phyloP scores from a whole-genome alignment of 1,140 invertebrate species.

The Orchestia grillus region DNA sequence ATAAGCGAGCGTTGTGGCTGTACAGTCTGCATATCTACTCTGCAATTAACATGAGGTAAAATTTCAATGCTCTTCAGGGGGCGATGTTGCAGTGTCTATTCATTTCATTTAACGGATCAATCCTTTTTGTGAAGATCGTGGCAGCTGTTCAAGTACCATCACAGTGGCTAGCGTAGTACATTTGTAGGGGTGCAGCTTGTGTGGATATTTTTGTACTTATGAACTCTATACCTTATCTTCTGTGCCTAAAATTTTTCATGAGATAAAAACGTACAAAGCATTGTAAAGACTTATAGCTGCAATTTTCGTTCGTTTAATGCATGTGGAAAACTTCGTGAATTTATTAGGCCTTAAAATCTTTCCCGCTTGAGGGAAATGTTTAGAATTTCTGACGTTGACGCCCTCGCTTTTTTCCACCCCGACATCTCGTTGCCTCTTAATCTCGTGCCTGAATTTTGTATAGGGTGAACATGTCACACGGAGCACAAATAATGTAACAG shows the following conservation, averaged over 20 bases:
- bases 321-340: background rate
- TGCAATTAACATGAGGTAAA: too few species aligned
- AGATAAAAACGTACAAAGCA: background rate
- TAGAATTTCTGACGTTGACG: background rate
- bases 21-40: too few species aligned
- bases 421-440: too few species aligned
- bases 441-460: too few species aligned
- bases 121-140: background rate
- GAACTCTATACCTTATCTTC: background rate
- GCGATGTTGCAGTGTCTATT: too few species aligned
- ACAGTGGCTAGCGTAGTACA: background rate
- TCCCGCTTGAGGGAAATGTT: background rate
- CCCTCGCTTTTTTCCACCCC: too few species aligned
- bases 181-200: background rate
- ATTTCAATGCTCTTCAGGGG: too few species aligned
- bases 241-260: background rate
- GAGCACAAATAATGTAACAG: too few species aligned
- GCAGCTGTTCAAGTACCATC: background rate
- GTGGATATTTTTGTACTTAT: background rate
- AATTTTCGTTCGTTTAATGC: background rate
- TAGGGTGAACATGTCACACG: too few species aligned
- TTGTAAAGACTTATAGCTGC: background rate
- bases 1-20: too few species aligned
- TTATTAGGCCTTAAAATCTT: background rate
- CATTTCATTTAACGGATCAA: too few species aligned